Base-by-base conservation (phyloP, 1,140 invertebrate species). In the Scaptodrosophila lebanonensis region DNA sequence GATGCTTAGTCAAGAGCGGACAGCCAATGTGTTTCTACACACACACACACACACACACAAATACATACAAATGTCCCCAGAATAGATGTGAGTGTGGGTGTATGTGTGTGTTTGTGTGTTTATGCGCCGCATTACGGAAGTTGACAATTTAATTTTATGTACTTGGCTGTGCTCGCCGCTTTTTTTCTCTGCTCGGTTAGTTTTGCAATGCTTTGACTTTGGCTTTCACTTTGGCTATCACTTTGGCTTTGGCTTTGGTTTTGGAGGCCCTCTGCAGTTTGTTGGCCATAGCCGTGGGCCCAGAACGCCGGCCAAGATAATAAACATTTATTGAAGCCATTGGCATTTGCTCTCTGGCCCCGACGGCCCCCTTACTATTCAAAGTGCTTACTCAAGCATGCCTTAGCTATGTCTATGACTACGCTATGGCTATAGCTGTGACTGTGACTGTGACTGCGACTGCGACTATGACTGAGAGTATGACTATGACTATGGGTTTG, bases 121-220 rank as follows among this genome's bases (percentile, higher is more conserved):
- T 68, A 73, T 73, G 69, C 38, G 50, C 45, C 62, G 68, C 62
- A 66, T 76, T 76, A 66, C 75, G 73, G 75, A 79, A 79, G 75
- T 73, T 79, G 75, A 82, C 73, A 79, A 79, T 79, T 79, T 79
- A 79, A 82, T 82, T 79, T 79, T 79, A 82, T 73, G 75, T 73
- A 79, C 56, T 79, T 32, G 49, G 11, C n/a, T n/a, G n/a, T n/a
- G n/a, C n/a, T n/a, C n/a, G 44, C 40, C 66, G 54, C 42, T 50
- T 53, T 62, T 60, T 45, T 38, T 25, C 18, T 39, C 17, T 18
- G 13, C n/a, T 8, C 15, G 35, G 8, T 9, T 22, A 2, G 17
- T 20, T 35, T 47, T 16, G 27, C 33, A 47, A 27, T 20, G 25
- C 40, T 27, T 29, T 44, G 9, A 11, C 29, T 25, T 40, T 33